Conservation (phyloP, 2,113 vertebrate genomes). For the Pangasianodon gigas region DNA sequence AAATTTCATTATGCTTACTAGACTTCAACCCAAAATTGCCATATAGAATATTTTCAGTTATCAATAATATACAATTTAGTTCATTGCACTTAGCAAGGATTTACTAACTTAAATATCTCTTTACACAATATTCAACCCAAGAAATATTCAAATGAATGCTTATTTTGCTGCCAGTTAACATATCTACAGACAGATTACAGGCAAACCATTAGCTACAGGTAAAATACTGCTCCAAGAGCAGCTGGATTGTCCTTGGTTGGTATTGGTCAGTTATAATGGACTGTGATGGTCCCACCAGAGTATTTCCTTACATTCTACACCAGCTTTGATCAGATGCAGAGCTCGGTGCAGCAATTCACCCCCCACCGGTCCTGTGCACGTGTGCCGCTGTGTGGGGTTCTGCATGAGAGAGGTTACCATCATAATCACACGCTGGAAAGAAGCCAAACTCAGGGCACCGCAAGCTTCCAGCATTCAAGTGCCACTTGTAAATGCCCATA, state of each 20-base stretch:
- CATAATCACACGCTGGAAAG: conserved; percentile 74
- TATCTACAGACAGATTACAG: conserved; percentile 57
- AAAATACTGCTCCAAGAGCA: conserved; percentile 64
- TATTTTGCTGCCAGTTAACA: neutral
- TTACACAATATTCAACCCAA: neutral
- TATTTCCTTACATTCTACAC: conserved; percentile 68
- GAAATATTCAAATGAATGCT: neutral
- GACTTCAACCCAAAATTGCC: neutral
- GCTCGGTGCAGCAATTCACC: conserved; percentile 71
- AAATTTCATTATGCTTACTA: neutral
- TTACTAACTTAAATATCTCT: too few species aligned
- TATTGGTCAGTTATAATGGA: conserved; percentile 75
- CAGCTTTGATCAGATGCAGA: conserved; percentile 72
- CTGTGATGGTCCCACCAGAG: conserved; percentile 77
- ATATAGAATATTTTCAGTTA: neutral
- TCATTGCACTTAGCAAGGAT: neutral
- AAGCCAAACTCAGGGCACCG: conserved; percentile 54
- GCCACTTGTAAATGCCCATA: neutral
- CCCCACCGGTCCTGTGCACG: neutral
- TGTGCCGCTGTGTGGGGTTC: conserved; percentile 55
- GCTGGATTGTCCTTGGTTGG: conserved; percentile 72
- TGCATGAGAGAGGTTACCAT: conserved; percentile 64
- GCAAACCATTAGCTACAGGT: conserved; percentile 55
- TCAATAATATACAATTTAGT: neutral
- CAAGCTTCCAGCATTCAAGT: neutral